Conservation (phyloP, 2,888 invertebrate genomes). For the Eugnorisma glareosa region DNA sequence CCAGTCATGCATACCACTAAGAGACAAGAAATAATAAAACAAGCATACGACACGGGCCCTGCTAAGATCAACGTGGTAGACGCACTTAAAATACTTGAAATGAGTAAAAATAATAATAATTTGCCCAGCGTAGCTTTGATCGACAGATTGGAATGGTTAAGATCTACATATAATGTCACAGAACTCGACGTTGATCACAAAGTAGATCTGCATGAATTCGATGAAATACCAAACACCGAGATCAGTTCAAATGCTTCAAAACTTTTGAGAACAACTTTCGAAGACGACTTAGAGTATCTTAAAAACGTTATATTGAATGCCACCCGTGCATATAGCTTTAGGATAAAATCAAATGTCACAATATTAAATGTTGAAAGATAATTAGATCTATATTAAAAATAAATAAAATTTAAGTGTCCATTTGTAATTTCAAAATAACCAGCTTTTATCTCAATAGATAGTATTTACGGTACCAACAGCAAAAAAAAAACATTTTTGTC, state of each 20-base stretch:
- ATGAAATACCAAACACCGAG: background rate
- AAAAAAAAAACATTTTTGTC: too few species aligned
- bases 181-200: constrained; percentile 26
- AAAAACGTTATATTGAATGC: constrained; percentile 11
- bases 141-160: constrained; percentile 8
- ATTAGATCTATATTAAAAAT: too few species aligned
- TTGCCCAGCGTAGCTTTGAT: background rate
- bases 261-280: background rate
- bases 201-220: constrained; percentile 20
- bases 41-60: background rate
- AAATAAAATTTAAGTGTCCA: too few species aligned
- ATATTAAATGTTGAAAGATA: too few species aligned
- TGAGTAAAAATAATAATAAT: constrained; percentile 7
- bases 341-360: too few species aligned
- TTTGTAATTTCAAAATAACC: too few species aligned
- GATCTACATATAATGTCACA: constrained; percentile 20
- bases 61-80: constrained; percentile 24
- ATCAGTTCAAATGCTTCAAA: too few species aligned
- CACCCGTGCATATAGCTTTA: too few species aligned
- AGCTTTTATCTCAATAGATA: too few species aligned
- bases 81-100: constrained; percentile 21
- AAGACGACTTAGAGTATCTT: background rate
- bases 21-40: background rate
- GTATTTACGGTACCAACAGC: too few species aligned
- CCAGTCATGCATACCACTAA: background rate